Evolutionary conservation across 2,888 invertebrate genomes (phyloP).

Genomic region (Napeogenes inachia): DNA sequence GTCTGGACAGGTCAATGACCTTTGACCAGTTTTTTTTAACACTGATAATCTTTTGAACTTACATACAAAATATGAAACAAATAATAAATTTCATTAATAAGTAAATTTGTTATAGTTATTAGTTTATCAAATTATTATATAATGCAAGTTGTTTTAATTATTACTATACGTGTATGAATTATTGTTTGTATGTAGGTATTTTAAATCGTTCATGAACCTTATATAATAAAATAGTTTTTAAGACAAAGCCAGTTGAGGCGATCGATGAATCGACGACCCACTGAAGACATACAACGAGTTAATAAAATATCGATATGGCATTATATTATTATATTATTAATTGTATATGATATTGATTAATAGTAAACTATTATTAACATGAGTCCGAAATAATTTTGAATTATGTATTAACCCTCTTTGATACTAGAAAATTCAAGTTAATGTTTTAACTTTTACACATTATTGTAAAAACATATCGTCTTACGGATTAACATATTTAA

Average conservation of each 20-base stretch:
- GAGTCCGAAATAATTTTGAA: too few species aligned
- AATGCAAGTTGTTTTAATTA: not conserved
- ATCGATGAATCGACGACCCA: conserved; percentile 59
- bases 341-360: not conserved
- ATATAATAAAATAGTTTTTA: conserved; percentile 25
- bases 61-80: not conserved
- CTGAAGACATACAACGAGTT: conserved; percentile 34
- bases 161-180: not conserved
- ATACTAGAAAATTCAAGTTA: too few species aligned
- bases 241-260: conserved; percentile 36
- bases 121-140: too few species aligned
- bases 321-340: conserved; percentile 1
- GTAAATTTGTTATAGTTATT: too few species aligned
- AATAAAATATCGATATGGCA: conserved; percentile 8
- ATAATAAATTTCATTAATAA: not conserved
- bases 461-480: too few species aligned
- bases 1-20: conserved; percentile 5
- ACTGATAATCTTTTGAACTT: not conserved
- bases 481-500: too few species aligned
- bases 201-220: not conserved
- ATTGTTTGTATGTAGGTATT: not conserved
- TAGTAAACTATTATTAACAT: too few species aligned
- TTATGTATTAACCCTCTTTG: too few species aligned
- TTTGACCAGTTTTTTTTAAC: not conserved
- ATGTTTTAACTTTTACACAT: too few species aligned